Evolutionary conservation across 1,140 invertebrate species (phyloP), one percentile per base, ranked within the genome.

Genomic region (Cydia strobilella): DNA sequence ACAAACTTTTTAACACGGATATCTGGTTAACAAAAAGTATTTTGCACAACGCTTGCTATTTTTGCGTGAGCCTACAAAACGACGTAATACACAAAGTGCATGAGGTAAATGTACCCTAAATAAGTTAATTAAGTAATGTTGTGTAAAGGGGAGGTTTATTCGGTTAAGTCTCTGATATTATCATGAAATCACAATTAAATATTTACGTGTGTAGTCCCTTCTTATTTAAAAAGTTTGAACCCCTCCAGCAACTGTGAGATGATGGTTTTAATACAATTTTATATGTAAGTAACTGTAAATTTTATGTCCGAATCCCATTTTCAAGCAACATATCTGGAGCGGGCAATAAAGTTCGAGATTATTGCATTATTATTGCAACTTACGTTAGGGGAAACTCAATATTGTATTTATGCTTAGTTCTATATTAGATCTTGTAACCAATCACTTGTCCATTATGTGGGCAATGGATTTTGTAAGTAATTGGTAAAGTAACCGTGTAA

Each of bases 141-240:
- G 65, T 39, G 27, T 69, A n/a, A 31, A n/a, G 5, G 63, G 63
- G 63, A 31, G 65, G 63, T 35, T 69, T 18, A 69, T 69, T 69
- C 65, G 27, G 31, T 69, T 69, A 69, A 69, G 27, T 12, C 18
- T 31, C 31, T 69, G 65, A 69, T 69, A 69, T 69, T 69, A 69
- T 69, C 65, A 69, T 69, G 31, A 69, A 69, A 69, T 69, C 31
- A 35, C 65, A 69, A 69, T 69, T 69, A 69, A 69, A 69, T 69
- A 69, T 69, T 69, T 69, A 69, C 65, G 65, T 69, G 65, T 35
- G 31, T 18, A 18, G 31, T 69, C 27, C 65, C 65, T 13, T 63
- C 62, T 31, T 31, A 31, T 66, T 66, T 35, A 31, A 27, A 31
- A 31, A 13, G 25, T 4, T 63, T 13, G 62, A 27, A 13, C 63